phyloP scores from a whole-genome alignment of 2,113 vertebrate genomes.

The Globicephala melas region DNA sequence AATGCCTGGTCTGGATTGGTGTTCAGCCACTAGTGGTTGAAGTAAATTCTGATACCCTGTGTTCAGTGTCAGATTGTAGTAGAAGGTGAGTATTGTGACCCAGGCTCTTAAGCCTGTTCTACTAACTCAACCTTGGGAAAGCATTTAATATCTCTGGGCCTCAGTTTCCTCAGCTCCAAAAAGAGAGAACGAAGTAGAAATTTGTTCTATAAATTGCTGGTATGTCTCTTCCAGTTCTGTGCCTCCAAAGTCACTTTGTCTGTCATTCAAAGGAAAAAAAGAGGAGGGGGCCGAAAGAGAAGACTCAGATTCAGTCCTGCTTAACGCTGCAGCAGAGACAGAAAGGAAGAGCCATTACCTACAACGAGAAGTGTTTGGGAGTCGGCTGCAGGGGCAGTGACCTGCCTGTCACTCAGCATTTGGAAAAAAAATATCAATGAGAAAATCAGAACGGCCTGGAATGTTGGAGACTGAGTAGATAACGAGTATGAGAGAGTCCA shows the following conservation, averaged over 20 bases:
- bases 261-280: neutral
- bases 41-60: neutral
- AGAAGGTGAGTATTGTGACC: neutral
- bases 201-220: neutral
- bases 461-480: neutral
- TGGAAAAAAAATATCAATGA: neutral
- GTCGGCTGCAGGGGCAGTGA: neutral
- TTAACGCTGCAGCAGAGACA: neutral
- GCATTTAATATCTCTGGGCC: neutral
- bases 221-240: conserved; percentile 1
- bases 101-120: conserved; percentile 16
- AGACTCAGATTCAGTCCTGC: neutral
- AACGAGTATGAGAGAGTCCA: neutral
- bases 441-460: neutral
- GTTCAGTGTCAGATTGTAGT: neutral
- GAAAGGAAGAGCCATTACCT: neutral
- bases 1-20: neutral
- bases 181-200: neutral
- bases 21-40: neutral
- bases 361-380: neutral
- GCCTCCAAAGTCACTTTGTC: neutral
- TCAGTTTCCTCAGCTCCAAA: conserved; percentile 20
- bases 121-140: neutral
- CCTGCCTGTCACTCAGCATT: neutral
- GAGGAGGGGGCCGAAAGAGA: neutral